phyloP scores from a whole-genome alignment of 2,113 vertebrate species.

The Pipra filicauda region DNA sequence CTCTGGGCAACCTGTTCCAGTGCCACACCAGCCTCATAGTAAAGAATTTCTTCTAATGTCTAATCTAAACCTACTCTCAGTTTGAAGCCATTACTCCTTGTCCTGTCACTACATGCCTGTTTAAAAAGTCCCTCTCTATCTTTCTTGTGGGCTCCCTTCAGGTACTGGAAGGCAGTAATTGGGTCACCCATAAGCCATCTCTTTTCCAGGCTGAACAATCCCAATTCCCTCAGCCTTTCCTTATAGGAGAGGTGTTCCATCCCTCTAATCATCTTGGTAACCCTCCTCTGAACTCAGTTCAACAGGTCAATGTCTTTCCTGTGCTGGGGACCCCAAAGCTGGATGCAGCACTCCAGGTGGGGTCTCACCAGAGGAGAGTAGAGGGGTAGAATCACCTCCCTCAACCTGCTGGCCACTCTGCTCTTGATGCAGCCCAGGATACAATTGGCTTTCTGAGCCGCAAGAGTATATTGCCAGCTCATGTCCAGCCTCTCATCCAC shows the following conservation, averaged over 20 bases:
- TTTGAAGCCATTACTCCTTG: neutral
- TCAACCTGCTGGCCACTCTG: neutral
- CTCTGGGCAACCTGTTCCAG: neutral
- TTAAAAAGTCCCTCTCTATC: neutral
- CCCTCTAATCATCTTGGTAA: neutral
- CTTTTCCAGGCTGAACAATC: neutral
- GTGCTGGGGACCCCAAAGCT: neutral
- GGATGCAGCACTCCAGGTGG: neutral
- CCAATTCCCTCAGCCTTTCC: neutral
- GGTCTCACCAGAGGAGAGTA: neutral
- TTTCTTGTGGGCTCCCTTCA: neutral
- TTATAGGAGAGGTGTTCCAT: neutral
- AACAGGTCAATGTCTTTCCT: neutral
- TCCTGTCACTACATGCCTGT: neutral
- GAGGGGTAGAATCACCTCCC: neutral
- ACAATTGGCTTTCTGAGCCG: neutral
- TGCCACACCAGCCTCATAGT: neutral
- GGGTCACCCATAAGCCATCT: too few relatives aligned
- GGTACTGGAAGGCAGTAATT: neutral
- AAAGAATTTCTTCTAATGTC: neutral
- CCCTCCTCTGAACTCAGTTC: neutral
- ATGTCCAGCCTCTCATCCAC: neutral
- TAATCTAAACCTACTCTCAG: neutral
- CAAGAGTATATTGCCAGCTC: neutral
- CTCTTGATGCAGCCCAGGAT: neutral